Evolutionary conservation across 2,797 vertebrate genomes (phyloP), one percentile per base, ranked within the genome.

Genomic region (Rhinatrema bivittatum): DNA sequence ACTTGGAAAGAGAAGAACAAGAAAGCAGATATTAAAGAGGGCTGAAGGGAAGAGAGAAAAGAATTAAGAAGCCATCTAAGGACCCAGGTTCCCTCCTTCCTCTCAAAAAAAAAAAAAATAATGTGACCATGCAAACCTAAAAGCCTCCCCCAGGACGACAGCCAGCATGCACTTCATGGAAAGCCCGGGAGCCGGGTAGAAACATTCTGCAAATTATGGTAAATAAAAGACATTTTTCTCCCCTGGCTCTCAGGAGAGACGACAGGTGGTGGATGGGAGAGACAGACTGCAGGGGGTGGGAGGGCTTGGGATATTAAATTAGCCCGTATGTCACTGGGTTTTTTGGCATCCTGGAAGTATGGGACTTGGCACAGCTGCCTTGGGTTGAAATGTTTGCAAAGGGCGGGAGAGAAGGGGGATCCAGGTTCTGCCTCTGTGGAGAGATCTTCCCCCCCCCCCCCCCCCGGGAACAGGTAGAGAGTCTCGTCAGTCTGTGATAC

Each of bases 281-380:
- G 46, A 18, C 54, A 43, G 56, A 29, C 51, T 31, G 62, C 6
- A 26, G 39, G 48, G 38, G 18, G 0, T 20, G 32, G 38, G 38
- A 39, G 28, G 30, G 28, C 20, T 37, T 5, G 43, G 47, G 39
- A 33, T 43, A 7, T 45, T 46, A 50, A 64, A 62, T 52, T 61
- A 60, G 55, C 46, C 65, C 50, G 57, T 64, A 60, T 72, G 65
- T 62, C 55, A 56, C 13, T 28, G 55, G 46, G n/a, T n/a, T n/a
- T 39, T 51, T 55, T 50, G 41, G 30, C 62, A 46, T 55, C 53
- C 33, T 30, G 21, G 49, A 54, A 65, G 58, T 50, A 67, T 62
- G 62, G 58, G 62, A 47, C 20, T 56, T 55, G 53, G 31, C 62
- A 24, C 60, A 62, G 60, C 50, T 59, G 64, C 56, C 54, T 31